Evolutionary conservation across 2,888 invertebrate genomes (phyloP).

Genomic region (Lasioglossum figueresi): DNA sequence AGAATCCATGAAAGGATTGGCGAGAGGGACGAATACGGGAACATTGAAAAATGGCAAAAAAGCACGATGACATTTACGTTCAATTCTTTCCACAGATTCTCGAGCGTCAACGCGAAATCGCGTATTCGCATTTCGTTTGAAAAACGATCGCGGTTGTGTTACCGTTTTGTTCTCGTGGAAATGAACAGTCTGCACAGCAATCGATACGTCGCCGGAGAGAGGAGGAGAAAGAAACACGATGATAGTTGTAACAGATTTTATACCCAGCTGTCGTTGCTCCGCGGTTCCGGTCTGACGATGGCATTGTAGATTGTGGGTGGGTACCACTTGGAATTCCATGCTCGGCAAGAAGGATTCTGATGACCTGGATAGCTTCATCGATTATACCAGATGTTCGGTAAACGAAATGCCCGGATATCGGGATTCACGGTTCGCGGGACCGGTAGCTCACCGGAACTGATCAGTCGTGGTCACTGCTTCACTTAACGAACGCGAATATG

Average conservation of each 20-base stretch:
- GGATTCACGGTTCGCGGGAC: background rate
- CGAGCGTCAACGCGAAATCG: slow-evolving; percentile 19
- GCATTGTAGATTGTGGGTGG: background rate
- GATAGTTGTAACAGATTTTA: slow-evolving; percentile 15
- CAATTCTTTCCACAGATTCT: slow-evolving; percentile 17
- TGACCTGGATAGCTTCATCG: slow-evolving; percentile 22
- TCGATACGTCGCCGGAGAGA: background rate
- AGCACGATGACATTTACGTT: slow-evolving; percentile 37
- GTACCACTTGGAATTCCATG: background rate
- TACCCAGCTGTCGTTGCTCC: slow-evolving; percentile 2
- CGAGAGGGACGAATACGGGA: slow-evolving; percentile 24
- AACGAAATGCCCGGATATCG: background rate
- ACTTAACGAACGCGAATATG: background rate
- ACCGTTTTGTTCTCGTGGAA: slow-evolving; percentile 11
- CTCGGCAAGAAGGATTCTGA: slow-evolving; percentile 11
- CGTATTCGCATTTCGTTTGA: slow-evolving; percentile 28
- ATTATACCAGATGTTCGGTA: slow-evolving; percentile 8
- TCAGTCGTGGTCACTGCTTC: background rate
- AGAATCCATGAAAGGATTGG: slow-evolving; percentile 3
- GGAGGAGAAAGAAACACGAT: background rate
- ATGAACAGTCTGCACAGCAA: slow-evolving; percentile 21
- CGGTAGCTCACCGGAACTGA: background rate
- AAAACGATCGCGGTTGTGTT: slow-evolving; percentile 22
- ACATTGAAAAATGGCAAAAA: slow-evolving; percentile 27
- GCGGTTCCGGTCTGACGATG: background rate